Evolutionary conservation across 2,888 invertebrate species (phyloP).

Genomic region (Brachycybe producta): DNA sequence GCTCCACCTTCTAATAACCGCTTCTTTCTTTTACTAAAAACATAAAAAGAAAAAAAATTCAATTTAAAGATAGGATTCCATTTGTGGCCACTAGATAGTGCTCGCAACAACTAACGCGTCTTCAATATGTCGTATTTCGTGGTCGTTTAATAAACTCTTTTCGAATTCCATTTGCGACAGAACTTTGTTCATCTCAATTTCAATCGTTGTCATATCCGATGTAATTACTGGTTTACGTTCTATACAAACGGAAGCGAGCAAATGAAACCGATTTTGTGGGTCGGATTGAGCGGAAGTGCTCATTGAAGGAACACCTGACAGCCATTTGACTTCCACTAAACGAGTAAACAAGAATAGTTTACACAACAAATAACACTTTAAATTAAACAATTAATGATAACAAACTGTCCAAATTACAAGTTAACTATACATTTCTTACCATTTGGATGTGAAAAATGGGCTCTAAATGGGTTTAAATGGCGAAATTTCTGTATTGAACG

Average conservation of each 20-base stretch:
- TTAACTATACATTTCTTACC: too few relatives aligned
- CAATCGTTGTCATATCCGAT: conserved; percentile 19
- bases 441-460: too few relatives aligned
- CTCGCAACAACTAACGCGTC: conserved; percentile 28
- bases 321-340: too few relatives aligned
- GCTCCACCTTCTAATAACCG: conserved; percentile 21
- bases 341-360: too few relatives aligned
- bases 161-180: conserved; percentile 28
- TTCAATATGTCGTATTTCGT: conserved; percentile 29
- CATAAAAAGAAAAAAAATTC: background rate
- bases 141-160: conserved; percentile 31
- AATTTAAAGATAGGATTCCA: background rate
- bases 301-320: too few relatives aligned
- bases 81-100: background rate
- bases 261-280: too few relatives aligned
- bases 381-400: too few relatives aligned
- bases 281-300: too few relatives aligned
- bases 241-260: background rate
- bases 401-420: too few relatives aligned
- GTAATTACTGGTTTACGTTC: background rate
- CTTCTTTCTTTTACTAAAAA: conserved; percentile 20
- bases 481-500: too few relatives aligned
- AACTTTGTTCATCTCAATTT: conserved; percentile 26
- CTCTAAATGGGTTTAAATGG: too few relatives aligned
- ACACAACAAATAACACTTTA: too few relatives aligned